A percentile compares a stretch with the other conserved stretches of the same genome.
Evolutionary conservation across 53 echinoderm and acorn worm species (phyloP).

Genomic region (Echinarachnius parma): DNA sequence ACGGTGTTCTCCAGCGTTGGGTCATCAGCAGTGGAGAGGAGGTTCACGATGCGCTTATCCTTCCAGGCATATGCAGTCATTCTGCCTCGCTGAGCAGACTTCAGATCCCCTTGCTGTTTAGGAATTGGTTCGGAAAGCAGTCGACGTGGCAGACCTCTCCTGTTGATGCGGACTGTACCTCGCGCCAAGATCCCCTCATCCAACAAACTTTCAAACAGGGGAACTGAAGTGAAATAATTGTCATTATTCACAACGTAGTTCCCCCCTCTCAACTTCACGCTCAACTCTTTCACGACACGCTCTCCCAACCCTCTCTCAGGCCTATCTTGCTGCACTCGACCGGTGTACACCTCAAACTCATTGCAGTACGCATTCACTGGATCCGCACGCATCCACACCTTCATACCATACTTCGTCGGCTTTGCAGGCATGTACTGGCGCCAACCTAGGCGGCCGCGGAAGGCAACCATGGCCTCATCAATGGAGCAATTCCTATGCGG

Average conservation of each 20-base stretch:
- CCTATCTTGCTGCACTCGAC: background rate
- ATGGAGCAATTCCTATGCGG: too few relatives aligned
- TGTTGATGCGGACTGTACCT: background rate
- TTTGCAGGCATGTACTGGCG: conserved; percentile 23
- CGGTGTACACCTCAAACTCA: conserved; percentile 25
- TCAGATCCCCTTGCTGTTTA: background rate
- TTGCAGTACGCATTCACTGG: conserved; percentile 25
- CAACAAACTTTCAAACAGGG: background rate
- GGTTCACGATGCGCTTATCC: background rate
- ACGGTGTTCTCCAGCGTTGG: background rate
- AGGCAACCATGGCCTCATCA: too few relatives aligned
- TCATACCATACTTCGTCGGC: conserved; percentile 39
- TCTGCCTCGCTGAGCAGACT: background rate
- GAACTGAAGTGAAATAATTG: conserved; percentile 10
- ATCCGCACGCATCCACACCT: conserved; percentile 38
- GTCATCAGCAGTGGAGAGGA: conserved; percentile 1
- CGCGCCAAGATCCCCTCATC: background rate
- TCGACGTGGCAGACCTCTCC: background rate
- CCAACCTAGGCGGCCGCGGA: too few relatives aligned
- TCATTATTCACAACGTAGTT: conserved; percentile 10
- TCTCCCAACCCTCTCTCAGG: conserved; percentile 9
- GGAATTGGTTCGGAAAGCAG: background rate
- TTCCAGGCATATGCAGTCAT: background rate
- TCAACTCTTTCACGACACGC: conserved; percentile 19
- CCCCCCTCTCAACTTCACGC: background rate